Conservation (phyloP, 2,888 invertebrate species). For the Aquatica leii region DNA sequence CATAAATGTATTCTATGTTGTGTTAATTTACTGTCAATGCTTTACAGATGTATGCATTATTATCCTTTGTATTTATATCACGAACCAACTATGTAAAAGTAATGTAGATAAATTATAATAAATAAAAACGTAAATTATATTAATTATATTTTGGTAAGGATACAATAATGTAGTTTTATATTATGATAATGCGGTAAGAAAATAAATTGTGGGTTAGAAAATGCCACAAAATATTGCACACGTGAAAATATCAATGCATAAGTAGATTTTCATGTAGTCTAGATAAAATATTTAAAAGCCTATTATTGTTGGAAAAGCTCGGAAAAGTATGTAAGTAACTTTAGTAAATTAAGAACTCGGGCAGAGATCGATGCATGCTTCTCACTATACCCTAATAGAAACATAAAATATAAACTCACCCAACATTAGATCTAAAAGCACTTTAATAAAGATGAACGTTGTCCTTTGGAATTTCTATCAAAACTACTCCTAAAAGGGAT, state of each 20-base stretch:
- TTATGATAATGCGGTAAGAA: no score
- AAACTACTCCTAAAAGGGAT: constrained; percentile 25
- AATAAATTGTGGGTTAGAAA: not conserved
- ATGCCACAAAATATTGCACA: constrained; percentile 4
- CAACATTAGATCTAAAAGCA: constrained; percentile 26
- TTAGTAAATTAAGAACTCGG: constrained; percentile 20
- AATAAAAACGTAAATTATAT: no score
- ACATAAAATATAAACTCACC: constrained; percentile 28
- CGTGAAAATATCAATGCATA: constrained; percentile 10
- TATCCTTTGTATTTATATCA: no score
- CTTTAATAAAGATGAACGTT: constrained; percentile 29
- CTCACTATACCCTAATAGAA: constrained; percentile 30
- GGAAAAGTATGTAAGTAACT: constrained; percentile 18
- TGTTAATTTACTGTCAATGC: no score
- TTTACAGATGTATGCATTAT: no score
- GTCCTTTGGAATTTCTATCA: constrained; percentile 24
- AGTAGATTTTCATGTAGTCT: constrained; percentile 10
- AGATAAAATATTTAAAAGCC: constrained; percentile 17
- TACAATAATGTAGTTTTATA: no score
- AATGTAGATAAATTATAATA: no score
- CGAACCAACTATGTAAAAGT: no score
- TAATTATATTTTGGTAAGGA: no score
- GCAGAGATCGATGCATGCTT: constrained; percentile 22
- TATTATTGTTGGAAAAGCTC: constrained; percentile 11
- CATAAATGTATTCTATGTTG: no score